Evolutionary conservation across 1,140 invertebrate genomes (phyloP).

Genomic region (Hypsibius dujardini): DNA sequence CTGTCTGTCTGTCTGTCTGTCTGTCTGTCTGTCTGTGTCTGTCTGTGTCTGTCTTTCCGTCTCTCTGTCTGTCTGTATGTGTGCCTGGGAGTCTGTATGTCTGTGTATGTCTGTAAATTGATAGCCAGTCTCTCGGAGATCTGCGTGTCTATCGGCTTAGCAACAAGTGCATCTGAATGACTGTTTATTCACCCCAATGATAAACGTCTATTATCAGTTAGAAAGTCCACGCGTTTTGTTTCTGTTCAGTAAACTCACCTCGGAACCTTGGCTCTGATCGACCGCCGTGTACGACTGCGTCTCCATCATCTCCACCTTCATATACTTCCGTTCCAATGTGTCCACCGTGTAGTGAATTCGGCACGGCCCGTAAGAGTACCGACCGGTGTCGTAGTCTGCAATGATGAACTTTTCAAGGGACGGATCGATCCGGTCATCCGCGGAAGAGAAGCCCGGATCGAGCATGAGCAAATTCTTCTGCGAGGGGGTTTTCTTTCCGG

Average conservation of each 20-base stretch:
- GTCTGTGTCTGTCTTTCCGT: too few relatives aligned
- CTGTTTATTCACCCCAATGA: too few relatives aligned
- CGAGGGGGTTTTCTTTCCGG: background rate
- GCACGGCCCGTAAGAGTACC: conserved; percentile 7
- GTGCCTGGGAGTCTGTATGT: too few relatives aligned
- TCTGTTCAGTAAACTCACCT: too few relatives aligned
- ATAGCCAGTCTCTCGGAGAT: too few relatives aligned
- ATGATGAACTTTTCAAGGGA: background rate
- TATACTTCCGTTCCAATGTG: background rate
- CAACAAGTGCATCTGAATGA: too few relatives aligned
- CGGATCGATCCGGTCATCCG: background rate
- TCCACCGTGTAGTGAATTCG: background rate
- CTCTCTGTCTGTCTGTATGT: too few relatives aligned
- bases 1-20: too few relatives aligned
- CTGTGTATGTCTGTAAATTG: too few relatives aligned
- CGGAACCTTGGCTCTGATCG: background rate
- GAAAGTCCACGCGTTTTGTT: background rate
- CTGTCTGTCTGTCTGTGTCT: too few relatives aligned
- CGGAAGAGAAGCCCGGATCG: background rate
- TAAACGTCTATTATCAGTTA: background rate
- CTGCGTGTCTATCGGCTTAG: too few relatives aligned
- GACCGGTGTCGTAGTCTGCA: background rate
- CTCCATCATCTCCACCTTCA: background rate
- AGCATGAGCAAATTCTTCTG: background rate
- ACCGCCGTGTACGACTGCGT: background rate